Percentiles rank a stretch among this genome's conserved stretches.
Conservation (phyloP, 2,113 vertebrate species). For the Reinhardtius hippoglossoides region DNA sequence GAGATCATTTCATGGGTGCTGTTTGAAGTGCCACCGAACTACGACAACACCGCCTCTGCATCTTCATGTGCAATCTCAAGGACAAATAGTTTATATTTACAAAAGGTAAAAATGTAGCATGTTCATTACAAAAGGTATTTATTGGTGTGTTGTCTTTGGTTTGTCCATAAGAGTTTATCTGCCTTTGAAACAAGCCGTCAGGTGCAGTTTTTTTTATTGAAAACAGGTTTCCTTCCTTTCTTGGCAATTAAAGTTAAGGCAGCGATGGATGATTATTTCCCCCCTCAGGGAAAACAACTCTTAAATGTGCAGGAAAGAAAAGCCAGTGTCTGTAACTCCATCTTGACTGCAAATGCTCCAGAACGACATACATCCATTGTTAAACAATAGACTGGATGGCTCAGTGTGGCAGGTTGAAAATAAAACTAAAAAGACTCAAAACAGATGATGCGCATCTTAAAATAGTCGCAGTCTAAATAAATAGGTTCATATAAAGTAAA, state of each 20-base stretch:
- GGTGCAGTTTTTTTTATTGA: conserved; percentile 31
- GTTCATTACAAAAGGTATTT: conserved; percentile 34
- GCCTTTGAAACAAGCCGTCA: conserved; percentile 30
- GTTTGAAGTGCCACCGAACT: neutral
- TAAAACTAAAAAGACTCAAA: conserved; percentile 15
- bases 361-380: conserved; percentile 60
- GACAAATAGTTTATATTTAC: conserved; percentile 20
- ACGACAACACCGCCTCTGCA: neutral
- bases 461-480: conserved; percentile 60
- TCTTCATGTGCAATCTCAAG: neutral
- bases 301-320: conserved; percentile 28
- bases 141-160: conserved; percentile 58
- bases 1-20: neutral
- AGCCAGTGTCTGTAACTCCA: conserved; percentile 38
- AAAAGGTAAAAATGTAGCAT: conserved; percentile 6
- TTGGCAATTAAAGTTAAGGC: conserved; percentile 71
- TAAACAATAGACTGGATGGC: conserved; percentile 65
- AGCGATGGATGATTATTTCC: conserved; percentile 43
- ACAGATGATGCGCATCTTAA: conserved; percentile 39
- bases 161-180: conserved; percentile 33
- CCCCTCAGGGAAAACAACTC: conserved; percentile 39
- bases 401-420: conserved; percentile 73
- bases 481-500: conserved; percentile 68
- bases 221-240: conserved; percentile 40
- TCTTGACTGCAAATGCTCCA: conserved; percentile 34